Conservation (phyloP, 2,797 vertebrate species). For the Tapera naevia region DNA sequence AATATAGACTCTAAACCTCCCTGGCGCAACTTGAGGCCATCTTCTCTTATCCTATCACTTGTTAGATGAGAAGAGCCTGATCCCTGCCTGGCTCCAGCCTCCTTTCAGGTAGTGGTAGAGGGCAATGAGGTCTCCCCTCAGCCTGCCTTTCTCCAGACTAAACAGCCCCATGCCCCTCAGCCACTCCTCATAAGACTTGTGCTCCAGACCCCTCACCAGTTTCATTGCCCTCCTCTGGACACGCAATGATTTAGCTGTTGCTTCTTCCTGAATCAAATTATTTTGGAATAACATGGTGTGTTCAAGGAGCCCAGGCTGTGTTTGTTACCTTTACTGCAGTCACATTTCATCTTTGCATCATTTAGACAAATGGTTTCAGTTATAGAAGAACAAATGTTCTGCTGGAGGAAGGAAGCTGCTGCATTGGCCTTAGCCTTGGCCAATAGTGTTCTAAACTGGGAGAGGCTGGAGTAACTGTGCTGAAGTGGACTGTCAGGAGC, state of each 20-base stretch:
- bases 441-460: not conserved
- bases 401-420: constrained; percentile 54
- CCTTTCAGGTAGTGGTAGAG: no score
- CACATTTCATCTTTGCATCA: not conserved
- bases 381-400: not conserved
- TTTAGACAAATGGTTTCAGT: not conserved
- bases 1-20: no score
- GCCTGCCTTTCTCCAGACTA: no score
- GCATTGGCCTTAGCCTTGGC: not conserved
- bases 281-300: not conserved
- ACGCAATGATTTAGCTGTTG: not conserved
- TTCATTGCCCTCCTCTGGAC: no score
- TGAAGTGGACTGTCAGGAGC: not conserved
- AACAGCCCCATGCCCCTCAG: no score
- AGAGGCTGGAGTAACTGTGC: not conserved
- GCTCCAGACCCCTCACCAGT: no score
- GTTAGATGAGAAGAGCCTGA: no score
- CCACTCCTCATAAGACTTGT: no score
- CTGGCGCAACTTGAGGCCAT: no score
- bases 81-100: no score
- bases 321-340: not conserved
- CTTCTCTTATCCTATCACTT: no score
- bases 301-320: not conserved
- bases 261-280: not conserved
- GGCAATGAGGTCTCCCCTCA: no score